Conservation (phyloP, 2,113 vertebrate genomes). For the Zapornia atra region DNA sequence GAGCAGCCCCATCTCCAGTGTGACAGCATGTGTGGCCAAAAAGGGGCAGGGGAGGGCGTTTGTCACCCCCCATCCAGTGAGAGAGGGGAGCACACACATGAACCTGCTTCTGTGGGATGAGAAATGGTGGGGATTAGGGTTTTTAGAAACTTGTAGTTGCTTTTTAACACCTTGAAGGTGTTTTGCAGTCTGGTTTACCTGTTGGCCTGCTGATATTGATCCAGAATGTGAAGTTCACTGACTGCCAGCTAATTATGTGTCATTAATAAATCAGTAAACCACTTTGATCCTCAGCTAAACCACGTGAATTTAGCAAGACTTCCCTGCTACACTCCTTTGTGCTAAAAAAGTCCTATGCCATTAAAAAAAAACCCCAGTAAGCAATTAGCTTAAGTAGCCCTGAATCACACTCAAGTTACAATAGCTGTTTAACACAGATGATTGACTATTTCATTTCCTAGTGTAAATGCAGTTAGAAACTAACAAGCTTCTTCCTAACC, state of each 20-base stretch:
- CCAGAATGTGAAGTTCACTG: not conserved
- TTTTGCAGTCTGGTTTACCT: not conserved
- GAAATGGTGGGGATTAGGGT: not conserved
- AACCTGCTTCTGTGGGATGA: not conserved
- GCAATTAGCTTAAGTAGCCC: conserved; percentile 8
- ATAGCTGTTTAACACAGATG: conserved; percentile 2
- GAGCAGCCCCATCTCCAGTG: not conserved
- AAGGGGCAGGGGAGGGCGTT: not conserved
- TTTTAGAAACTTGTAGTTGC: not conserved
- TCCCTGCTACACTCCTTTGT: not conserved
- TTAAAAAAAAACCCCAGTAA: conserved; percentile 2
- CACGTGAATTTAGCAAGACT: not conserved
- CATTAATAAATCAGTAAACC: conserved; percentile 40
- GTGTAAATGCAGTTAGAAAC: not conserved
- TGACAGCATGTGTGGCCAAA: not conserved
- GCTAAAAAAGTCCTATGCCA: not conserved
- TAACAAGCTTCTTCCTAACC: not conserved
- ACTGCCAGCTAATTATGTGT: not conserved
- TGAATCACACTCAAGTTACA: not conserved
- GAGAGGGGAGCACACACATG: accelerated
- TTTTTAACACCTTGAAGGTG: not conserved
- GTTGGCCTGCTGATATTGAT: not conserved
- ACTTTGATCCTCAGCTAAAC: conserved; percentile 4
- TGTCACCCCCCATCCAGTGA: not conserved
- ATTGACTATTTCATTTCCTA: not conserved